These are phyloP conservation scores for Adelosebastes latens DNA, from an alignment of 2,797 vertebrate genomes.

Conservation along the genomic window DNA sequence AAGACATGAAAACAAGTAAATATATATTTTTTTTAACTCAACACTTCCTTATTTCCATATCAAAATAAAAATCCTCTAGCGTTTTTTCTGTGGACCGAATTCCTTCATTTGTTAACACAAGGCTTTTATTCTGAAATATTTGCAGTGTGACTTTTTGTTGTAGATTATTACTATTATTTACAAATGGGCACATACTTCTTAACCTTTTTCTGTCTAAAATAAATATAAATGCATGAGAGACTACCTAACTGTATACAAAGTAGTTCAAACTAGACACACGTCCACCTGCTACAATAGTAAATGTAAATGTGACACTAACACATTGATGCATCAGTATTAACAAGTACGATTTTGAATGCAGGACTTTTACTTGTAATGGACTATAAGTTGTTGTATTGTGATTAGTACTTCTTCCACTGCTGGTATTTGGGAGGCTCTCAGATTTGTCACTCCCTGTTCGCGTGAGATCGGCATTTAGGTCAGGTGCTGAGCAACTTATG, in stretches of 20 bases:
- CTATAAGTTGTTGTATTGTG: not conserved
- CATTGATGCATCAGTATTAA: not conserved
- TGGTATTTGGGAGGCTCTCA: slow-evolving; percentile 19
- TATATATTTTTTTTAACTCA: not conserved
- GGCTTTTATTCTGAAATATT: not conserved
- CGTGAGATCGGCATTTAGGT: slow-evolving; percentile 33
- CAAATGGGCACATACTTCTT: too few species aligned
- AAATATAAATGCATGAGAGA: too few species aligned
- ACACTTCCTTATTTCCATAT: not conserved
- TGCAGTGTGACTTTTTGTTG: not conserved
- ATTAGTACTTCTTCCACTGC: not conserved
- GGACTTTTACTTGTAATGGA: not conserved
- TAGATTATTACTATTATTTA: too few species aligned
- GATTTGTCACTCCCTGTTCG: slow-evolving; percentile 7
- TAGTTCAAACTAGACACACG: not conserved
- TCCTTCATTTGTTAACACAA: not conserved
- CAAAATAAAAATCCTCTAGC: not conserved
- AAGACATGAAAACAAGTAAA: not conserved
- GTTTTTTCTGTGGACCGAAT: not conserved
- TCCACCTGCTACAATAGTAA: not conserved
- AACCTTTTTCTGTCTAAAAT: too few species aligned
- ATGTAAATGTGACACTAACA: not conserved
- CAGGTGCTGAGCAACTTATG: slow-evolving; percentile 35
- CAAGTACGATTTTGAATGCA: not conserved
- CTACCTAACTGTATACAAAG: not conserved